Conservation (phyloP, 1,140 invertebrate species). For the Drosophila seguyi region DNA sequence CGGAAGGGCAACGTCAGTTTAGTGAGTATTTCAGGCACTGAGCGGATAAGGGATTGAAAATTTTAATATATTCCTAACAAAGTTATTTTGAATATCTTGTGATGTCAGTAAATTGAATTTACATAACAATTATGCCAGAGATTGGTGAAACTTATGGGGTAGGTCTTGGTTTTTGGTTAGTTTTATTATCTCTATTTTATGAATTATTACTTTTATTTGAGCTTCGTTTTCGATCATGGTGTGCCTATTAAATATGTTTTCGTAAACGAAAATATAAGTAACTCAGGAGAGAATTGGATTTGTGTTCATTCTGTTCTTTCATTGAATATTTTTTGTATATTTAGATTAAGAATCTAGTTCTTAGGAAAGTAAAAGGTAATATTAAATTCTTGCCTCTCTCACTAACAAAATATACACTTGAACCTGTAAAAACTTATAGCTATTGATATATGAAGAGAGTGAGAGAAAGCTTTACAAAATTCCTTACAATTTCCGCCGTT, state of each 20-base stretch:
- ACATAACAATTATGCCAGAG: background rate
- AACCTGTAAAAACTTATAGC: background rate
- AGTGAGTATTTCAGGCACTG: slow-evolving; percentile 6
- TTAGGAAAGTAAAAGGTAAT: background rate
- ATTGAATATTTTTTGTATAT: background rate
- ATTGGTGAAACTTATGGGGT: background rate
- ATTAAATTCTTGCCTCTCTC: background rate
- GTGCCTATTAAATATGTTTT: background rate
- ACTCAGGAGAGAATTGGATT: too few species aligned
- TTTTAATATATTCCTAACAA: background rate
- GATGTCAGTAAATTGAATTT: background rate
- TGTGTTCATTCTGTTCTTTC: too few species aligned
- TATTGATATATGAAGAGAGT: background rate
- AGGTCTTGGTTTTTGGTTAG: background rate
- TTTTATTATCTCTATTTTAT: background rate
- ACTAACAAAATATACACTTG: background rate
- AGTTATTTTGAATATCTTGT: background rate
- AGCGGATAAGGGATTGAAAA: background rate
- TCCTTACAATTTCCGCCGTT: background rate
- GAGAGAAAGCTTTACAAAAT: background rate
- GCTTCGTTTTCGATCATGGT: background rate
- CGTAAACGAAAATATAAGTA: background rate
- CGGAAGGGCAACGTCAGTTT: slow-evolving; percentile 9
- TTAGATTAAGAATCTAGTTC: background rate
- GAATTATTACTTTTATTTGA: background rate